Evolutionary conservation across 1,140 invertebrate genomes (phyloP).

Genomic region (Zaprionus gabonicus): DNA sequence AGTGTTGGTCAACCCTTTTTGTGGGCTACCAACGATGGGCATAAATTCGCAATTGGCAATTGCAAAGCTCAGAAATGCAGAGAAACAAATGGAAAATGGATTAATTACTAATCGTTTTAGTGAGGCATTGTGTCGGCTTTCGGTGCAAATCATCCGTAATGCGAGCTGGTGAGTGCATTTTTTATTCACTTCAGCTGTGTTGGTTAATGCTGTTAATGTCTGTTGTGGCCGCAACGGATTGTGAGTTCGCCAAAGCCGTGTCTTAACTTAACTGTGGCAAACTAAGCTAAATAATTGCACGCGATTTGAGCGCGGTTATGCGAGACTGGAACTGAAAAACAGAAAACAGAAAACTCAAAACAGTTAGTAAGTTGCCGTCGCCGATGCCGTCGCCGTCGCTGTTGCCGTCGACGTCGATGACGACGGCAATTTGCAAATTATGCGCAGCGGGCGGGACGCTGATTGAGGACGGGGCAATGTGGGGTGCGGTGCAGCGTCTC

Average conservation of each 20-base stretch:
- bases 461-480: constrained; percentile 28
- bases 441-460: constrained; percentile 50
- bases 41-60: constrained; percentile 8
- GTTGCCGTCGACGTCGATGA: constrained; percentile 32
- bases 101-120: constrained; percentile 54
- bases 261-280: constrained; percentile 49
- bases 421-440: constrained; percentile 75
- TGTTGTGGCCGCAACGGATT: constrained; percentile 48
- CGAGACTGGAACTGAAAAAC: constrained; percentile 34
- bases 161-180: constrained; percentile 57
- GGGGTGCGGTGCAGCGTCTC: constrained; percentile 37
- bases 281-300: constrained; percentile 80
- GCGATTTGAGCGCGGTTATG: constrained; percentile 66
- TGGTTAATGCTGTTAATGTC: constrained; percentile 47
- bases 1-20: constrained; percentile 34
- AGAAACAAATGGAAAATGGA: constrained; percentile 62
- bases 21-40: constrained; percentile 9
- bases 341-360: constrained; percentile 35
- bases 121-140: constrained; percentile 50
- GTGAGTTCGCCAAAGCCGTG: constrained; percentile 44
- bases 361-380: constrained; percentile 49
- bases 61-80: constrained; percentile 44
- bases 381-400: constrained; percentile 6
- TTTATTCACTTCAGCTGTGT: constrained; percentile 59
- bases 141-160: constrained; percentile 71